phyloP scores from a whole-genome alignment of 2,888 invertebrate species.

The Xestia c-nigrum region DNA sequence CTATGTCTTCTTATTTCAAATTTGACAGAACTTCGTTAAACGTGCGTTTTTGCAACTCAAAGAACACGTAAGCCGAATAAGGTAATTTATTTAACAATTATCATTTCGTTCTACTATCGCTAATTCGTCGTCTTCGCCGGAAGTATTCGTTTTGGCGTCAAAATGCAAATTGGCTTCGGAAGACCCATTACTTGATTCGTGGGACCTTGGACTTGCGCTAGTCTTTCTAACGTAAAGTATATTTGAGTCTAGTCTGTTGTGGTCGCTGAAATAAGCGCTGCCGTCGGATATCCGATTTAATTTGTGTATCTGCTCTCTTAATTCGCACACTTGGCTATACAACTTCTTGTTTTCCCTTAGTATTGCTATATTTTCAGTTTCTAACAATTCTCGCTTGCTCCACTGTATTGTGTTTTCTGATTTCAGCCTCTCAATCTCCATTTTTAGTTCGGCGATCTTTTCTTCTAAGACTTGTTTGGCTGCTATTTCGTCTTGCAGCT shows the following conservation, averaged over 20 bases:
- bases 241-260: constrained; percentile 81
- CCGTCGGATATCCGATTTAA: constrained; percentile 87
- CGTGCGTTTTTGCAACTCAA: constrained; percentile 14
- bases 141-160: constrained; percentile 85
- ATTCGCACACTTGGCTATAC: constrained; percentile 86
- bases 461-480: constrained; percentile 88
- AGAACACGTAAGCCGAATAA: constrained; percentile 27
- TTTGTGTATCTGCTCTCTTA: constrained; percentile 87
- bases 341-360: constrained; percentile 97
- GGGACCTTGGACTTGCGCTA: constrained; percentile 85
- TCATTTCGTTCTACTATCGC: constrained; percentile 84
- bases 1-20: constrained; percentile 48
- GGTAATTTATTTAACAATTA: constrained; percentile 63
- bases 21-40: constrained; percentile 43
- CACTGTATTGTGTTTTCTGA: constrained; percentile 98
- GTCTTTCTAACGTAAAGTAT: constrained; percentile 84
- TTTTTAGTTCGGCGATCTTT: constrained; percentile 84
- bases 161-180: constrained; percentile 85
- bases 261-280: constrained; percentile 78
- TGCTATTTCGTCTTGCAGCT: constrained; percentile 86
- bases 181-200: constrained; percentile 86
- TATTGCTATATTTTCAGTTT: constrained; percentile 96
- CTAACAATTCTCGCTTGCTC: constrained; percentile 97
- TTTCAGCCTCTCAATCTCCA: constrained; percentile 95
- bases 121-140: constrained; percentile 86